A percentile compares a stretch with the other conserved stretches of the same genome.
Conservation (phyloP, 2,888 invertebrate species). For the Ophion costatus region DNA sequence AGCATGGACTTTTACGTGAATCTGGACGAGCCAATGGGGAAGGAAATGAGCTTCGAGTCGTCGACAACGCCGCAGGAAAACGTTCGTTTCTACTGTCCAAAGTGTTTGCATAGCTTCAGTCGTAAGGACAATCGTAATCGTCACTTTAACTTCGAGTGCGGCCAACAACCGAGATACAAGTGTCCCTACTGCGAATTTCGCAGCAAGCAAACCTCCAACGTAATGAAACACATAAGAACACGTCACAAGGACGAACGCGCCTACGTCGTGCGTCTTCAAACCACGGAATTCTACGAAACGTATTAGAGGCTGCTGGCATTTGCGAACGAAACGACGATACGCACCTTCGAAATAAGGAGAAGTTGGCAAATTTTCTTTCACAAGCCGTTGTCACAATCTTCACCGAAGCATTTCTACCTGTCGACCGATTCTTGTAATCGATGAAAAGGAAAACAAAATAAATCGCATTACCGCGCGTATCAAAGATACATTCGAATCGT, state of each 20-base stretch:
- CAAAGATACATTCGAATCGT: neutral
- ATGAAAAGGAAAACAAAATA: slow-evolving; percentile 20
- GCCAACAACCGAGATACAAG: slow-evolving; percentile 78
- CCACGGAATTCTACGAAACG: slow-evolving; percentile 28
- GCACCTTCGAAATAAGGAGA: neutral
- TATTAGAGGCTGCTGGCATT: slow-evolving; percentile 7
- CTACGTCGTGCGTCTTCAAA: slow-evolving; percentile 70
- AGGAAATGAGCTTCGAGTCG: slow-evolving; percentile 22
- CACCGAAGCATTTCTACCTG: neutral
- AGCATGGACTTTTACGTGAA: slow-evolving; percentile 64
- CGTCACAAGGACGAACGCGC: slow-evolving; percentile 73
- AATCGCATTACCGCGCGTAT: slow-evolving; percentile 3
- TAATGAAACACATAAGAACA: slow-evolving; percentile 75
- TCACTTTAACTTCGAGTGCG: slow-evolving; percentile 81
- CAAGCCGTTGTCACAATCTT: neutral
- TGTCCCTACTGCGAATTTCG: slow-evolving; percentile 79
- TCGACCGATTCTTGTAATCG: slow-evolving; percentile 19
- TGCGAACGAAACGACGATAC: neutral
- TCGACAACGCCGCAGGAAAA: slow-evolving; percentile 34
- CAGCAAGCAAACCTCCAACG: slow-evolving; percentile 76
- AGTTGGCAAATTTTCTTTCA: neutral
- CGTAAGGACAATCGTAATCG: slow-evolving; percentile 77
- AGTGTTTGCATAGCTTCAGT: slow-evolving; percentile 75
- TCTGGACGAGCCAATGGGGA: slow-evolving; percentile 46
- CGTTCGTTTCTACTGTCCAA: slow-evolving; percentile 73